Evolutionary conservation across 2,888 invertebrate genomes (phyloP).

Genomic region (Ichneumoninae sp.): DNA sequence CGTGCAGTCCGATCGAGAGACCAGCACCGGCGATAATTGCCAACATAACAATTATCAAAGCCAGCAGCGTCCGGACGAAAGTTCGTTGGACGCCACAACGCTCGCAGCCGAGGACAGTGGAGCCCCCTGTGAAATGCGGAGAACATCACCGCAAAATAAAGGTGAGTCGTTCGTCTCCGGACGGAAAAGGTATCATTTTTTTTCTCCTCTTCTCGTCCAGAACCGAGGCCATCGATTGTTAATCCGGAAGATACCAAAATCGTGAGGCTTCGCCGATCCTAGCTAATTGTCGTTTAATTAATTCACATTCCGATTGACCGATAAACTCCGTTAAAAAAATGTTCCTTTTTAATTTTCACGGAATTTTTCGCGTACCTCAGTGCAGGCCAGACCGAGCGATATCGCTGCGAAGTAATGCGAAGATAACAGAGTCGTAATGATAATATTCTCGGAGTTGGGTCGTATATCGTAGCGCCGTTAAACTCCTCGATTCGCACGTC

Average conservation of each 20-base stretch:
- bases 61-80: slow-evolving; percentile 74
- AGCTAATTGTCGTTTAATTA: too few species aligned
- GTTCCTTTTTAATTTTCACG: background rate
- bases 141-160: slow-evolving; percentile 87
- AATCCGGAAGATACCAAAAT: background rate
- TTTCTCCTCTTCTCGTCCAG: background rate
- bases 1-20: slow-evolving; percentile 67
- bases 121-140: slow-evolving; percentile 86
- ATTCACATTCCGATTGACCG: background rate
- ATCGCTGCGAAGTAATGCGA: too few species aligned
- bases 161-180: slow-evolving; percentile 80
- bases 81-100: slow-evolving; percentile 72
- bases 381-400: too few species aligned
- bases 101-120: slow-evolving; percentile 78
- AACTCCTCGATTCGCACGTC: background rate
- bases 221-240: background rate
- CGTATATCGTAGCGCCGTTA: background rate
- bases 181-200: background rate
- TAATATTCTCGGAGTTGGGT: background rate
- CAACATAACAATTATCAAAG: slow-evolving; percentile 70
- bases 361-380: background rate
- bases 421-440: background rate
- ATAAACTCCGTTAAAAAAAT: background rate
- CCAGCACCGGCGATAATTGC: slow-evolving; percentile 67
- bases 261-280: too few species aligned